Base-by-base conservation (phyloP, 2,113 vertebrate genomes). In the Mesoclemmys tuberculata region DNA sequence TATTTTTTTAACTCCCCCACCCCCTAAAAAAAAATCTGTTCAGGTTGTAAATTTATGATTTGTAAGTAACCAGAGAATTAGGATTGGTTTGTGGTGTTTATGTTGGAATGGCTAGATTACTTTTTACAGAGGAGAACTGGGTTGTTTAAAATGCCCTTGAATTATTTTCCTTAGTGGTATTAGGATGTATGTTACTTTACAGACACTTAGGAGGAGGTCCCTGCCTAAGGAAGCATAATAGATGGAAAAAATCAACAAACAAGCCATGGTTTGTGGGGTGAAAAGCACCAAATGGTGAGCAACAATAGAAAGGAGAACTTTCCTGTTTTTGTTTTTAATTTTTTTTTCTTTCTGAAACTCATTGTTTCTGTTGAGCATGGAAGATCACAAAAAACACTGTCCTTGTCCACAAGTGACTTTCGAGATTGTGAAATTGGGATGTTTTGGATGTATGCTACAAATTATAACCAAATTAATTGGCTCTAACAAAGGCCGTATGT, bases 251-350 rank as follows among this genome's bases (percentile, higher is more conserved):
- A 56, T 35, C 48, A 49, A 55, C 13, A 24, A 26, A 61, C 58
- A n/a, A 8, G 14, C 8, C 44, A 11, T 13, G 44, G 9, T 8
- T 11, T 44, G 21, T 75, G 38, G 71, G 41, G 41, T 26, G 13
- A 75, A 44, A 75, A 26, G 26, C 26, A 44, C 74, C 38, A 44
- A 74, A 74, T 58, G 21, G 38, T 51, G 24, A 1, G 4, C 18
- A 48, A 24, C 16, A 10, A 48, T 3, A 44, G 3, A 84, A 64
- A 27, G 58, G 51, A 44, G 78, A 78, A 18, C 8, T 18, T 54
- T 80, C 35, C 8, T 19, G 0, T 31, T 31, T 48, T 7, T 0
- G 1, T 46, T 46, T 46, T 46, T 46, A n/a, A 80, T 10, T 18
- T 7, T 21, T 80, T 8, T 10, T 3, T 12, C 31, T 71, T 71